Base-by-base conservation (phyloP, 2,888 invertebrate species). In the Tortricodes alternella region DNA sequence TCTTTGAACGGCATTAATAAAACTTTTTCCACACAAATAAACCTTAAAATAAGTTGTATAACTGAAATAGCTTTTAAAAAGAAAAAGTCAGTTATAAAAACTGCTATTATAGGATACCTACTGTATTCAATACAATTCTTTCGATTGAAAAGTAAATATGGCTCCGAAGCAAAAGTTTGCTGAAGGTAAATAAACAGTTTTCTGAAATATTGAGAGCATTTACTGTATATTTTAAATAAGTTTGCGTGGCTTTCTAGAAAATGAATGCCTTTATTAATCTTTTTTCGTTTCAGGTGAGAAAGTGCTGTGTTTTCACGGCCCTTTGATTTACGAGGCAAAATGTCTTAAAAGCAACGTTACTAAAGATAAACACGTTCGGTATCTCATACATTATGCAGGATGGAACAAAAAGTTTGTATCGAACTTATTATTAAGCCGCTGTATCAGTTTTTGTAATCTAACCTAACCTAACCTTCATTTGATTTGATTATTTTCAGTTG, bases 251-350 rank as follows among this genome's bases (percentile, higher is more conserved):
- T 5, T 15, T 5, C 11, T 6, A 34, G 6, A 8, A 3, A 13
- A 1, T 15, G 3, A 38, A 44, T 49, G 23, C 3, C 41, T 39
- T 46, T 8, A 11, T 13, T 5, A 4, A 35, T 58, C 46, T 53
- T 21, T 48, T 50, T 46, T 58, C 53, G 60, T 91, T 92, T 59
- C 78, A 96, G 96, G 96, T 58, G 96, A 96, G 83, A 96, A 95
- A 78, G 97, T 99, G 6, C 86, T 99, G 21, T 99, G 99, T 84
- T 99, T 97, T 78, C 98, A 99, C 84, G 98, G 98, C 0, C 98
- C 98, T 2, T 91, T 98, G 21, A 96, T 99, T 66, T 99, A 99
- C 80, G 98, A 99, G 91, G 98, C 98, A 29, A 99, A 99, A 93
- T 97, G 98, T 76, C 92, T 98, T 19, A 97, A 97, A 86, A 93